Base-by-base conservation (phyloP, 1,140 invertebrate genomes). In the Drosophila pandora region DNA sequence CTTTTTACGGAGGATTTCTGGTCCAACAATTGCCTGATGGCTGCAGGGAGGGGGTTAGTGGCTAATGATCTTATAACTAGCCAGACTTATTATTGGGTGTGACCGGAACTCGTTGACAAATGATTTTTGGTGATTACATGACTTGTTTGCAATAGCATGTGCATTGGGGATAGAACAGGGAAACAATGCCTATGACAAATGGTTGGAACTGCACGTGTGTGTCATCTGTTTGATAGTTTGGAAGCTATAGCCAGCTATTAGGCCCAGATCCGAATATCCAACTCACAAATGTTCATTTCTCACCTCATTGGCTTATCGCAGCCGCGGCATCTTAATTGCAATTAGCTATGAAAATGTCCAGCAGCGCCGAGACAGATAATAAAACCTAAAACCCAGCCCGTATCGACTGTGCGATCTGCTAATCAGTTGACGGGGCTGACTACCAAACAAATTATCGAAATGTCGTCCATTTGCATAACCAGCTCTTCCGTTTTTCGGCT, bases 321-420 rank as follows among this genome's bases (percentile, higher is more conserved):
- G 10, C 34, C 43, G 39, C 54, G 54, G 55, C 82, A 85, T 85
- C 81, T 85, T 85, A 85, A 85, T 85, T 85, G 83, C 81, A 85
- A 85, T 85, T 87, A 85, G 81, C 82, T 78, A 88, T 78, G 74
- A 75, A 81, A 81, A 87, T 83, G 71, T 82, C 59, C 54, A 23
- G 47, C 58, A 49, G 34, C 34, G n/a, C 17, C 7, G 12, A 34
- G 34, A 43, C 21, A 47, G 39, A 37, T 39, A 58, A 49, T 68
- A 64, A 84, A 81, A 85, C 77, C 72, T 43, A 59, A 65, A 45
- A 56, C 39, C n/a, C 57, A 48, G 54, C 34, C 28, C 30, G 52
- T 74, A 87, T 85, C 41, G 41, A 13, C 82, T 74, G 52, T 54
- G 68, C 57, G 32, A 87, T 85, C 81, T 87, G 56, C 78, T 82